Evolutionary conservation across 2,797 vertebrate genomes (phyloP), one percentile per base, ranked within the genome.

Genomic region (Chaenodraco wilsoni): DNA sequence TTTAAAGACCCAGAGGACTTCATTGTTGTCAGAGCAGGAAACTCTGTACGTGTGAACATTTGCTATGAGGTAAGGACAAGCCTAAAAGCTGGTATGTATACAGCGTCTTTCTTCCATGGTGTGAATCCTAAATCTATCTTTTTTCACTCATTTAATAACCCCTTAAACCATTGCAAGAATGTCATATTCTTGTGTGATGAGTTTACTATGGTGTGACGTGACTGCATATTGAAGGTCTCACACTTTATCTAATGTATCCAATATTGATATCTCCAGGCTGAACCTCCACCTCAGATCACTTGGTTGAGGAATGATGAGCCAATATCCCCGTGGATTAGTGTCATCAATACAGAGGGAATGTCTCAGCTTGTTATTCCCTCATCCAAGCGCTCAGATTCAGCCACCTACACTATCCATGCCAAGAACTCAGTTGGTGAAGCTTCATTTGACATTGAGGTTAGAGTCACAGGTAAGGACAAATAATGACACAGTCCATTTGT

Each of bases 241-340:
- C 8, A 55, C 15, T 72, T 63, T 46, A 33, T 65, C 49, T 66
- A 19, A 76, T 76, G 73, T 75, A 63, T 71, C 17, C 23, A 1
- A 64, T 56, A 70, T 57, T 45, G 17, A 70, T 76, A 55, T 84
- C 67, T 79, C 21, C 84, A 98, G 96, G 96, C 89, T 3, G 92
- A 93, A 76, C 96, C 96, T 51, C 76, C 85, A 58, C 95, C 95
- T 0, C 86, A 92, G 57, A 95, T 97, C 87, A 92, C 87, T 63
- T 97, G 97, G 96, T 67, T 95, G 3, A 98, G 95, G 87, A 94
- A 98, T 6, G 93, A 95, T 40, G 89, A 94, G 70, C 88, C 94
- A 19, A 64, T 96, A 63, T 83, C 95, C 41, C 76, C 81, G 2
- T 92, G 89, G 82, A 92, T 91, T 23, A 88, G 89, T 2, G 49